phyloP scores from a whole-genome alignment of 2,888 invertebrate species.

The Mayetiola destructor region DNA sequence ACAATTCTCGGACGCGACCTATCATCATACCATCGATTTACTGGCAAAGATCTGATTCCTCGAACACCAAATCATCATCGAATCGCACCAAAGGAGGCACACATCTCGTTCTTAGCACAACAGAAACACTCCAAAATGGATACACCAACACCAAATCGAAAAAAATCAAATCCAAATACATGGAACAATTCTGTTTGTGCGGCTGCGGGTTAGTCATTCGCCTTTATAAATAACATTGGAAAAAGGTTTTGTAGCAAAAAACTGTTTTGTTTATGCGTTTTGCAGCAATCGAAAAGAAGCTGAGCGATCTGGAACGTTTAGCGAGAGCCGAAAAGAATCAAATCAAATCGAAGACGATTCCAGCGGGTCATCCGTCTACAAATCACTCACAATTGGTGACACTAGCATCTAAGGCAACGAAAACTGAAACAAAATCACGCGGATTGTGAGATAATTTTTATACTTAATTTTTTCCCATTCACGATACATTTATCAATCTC shows the following conservation, averaged over 20 bases:
- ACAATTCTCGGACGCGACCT: conserved; percentile 32
- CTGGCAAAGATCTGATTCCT: conserved; percentile 36
- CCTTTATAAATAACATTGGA: conserved; percentile 8
- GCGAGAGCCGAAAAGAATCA: conserved; percentile 40
- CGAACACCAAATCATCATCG: conserved; percentile 31
- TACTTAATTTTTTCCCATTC: neutral
- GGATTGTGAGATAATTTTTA: conserved; percentile 2
- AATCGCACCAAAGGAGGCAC: conserved; percentile 35
- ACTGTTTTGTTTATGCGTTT: conserved; percentile 16
- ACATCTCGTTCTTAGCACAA: conserved; percentile 35
- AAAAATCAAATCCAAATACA: conserved; percentile 40
- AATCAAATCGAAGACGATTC: conserved; percentile 37
- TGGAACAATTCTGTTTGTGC: conserved; percentile 56
- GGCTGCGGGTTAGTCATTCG: conserved; percentile 39
- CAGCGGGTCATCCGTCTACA: conserved; percentile 17
- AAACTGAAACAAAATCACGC: neutral
- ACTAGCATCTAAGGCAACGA: neutral
- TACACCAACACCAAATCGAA: conserved; percentile 36
- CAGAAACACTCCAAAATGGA: conserved; percentile 38
- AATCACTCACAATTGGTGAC: conserved; percentile 18
- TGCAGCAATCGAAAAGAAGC: conserved; percentile 30
- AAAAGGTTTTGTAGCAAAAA: conserved; percentile 19
- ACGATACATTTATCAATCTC: too few relatives aligned
- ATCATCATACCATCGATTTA: conserved; percentile 37
- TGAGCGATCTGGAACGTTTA: conserved; percentile 52